Conservation (phyloP, 2,888 invertebrate species). For the Selenia dentaria region DNA sequence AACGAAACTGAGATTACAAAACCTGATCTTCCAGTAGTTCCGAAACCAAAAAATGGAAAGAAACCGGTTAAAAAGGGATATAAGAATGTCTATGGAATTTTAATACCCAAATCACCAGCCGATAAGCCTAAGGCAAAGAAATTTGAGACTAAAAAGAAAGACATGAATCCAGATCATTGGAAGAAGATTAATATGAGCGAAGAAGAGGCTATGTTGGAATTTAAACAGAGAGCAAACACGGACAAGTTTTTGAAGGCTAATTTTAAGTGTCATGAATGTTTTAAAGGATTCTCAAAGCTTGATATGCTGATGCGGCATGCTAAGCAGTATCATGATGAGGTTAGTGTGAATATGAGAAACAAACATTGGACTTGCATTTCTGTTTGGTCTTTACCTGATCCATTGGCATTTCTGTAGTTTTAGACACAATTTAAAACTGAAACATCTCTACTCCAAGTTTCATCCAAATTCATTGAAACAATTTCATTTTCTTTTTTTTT, state of each 20-base stretch:
- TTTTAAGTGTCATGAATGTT: slow-evolving; percentile 63
- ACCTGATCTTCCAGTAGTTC: slow-evolving; percentile 1
- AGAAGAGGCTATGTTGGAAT: slow-evolving; percentile 61
- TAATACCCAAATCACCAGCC: slow-evolving; percentile 21
- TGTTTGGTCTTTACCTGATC: no score
- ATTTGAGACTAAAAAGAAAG: slow-evolving; percentile 39
- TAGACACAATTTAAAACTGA: no score
- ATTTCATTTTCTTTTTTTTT: no score
- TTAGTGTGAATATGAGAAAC: no score
- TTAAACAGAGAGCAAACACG: slow-evolving; percentile 50
- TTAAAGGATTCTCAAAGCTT: slow-evolving; percentile 66
- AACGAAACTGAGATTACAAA: slow-evolving; percentile 7
- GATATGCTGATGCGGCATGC: slow-evolving; percentile 64
- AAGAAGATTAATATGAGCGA: slow-evolving; percentile 57
- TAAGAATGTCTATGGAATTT: slow-evolving; percentile 27
- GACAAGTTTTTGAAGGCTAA: slow-evolving; percentile 55
- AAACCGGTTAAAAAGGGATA: slow-evolving; percentile 28
- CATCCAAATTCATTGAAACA: no score
- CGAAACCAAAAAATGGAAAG: slow-evolving; percentile 21
- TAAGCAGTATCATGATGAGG: slow-evolving; percentile 62
- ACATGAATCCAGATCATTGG: slow-evolving; percentile 60
- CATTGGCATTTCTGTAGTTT: no score
- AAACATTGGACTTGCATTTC: no score
- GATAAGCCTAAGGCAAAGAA: slow-evolving; percentile 31
- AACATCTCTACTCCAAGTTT: no score